Conservation (phyloP, 2,797 vertebrate species). For the Mus spretus region DNA sequence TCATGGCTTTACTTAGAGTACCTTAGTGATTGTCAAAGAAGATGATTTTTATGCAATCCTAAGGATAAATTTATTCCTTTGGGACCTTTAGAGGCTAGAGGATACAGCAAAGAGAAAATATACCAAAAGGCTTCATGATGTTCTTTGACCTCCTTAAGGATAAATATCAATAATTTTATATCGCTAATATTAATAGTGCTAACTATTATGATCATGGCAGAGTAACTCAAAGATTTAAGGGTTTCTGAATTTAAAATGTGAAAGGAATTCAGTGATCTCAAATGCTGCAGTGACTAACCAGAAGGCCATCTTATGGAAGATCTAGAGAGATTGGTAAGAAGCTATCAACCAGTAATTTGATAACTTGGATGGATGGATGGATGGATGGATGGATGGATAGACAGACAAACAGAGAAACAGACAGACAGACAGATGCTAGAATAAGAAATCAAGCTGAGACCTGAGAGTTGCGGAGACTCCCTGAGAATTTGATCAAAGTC, state of each 20-base stretch:
- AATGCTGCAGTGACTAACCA: background rate
- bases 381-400: no score
- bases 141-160: background rate
- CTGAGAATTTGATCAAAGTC: background rate
- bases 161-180: constrained; percentile 11
- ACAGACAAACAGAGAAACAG: no score
- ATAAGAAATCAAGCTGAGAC: background rate
- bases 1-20: constrained; percentile 30
- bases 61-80: background rate
- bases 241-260: constrained; percentile 37
- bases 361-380: background rate
- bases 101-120: background rate
- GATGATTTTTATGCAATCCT: background rate
- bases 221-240: constrained; percentile 15
- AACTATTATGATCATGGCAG: background rate
- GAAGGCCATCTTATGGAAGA: background rate
- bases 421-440: background rate
- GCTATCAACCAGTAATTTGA: background rate
- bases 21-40: background rate
- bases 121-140: background rate
- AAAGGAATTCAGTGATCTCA: background rate
- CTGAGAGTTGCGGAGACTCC: background rate
- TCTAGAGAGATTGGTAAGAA: background rate
- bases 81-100: background rate
- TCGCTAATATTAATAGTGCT: background rate